Evolutionary conservation across 1,140 invertebrate species (phyloP), one percentile per base, ranked within the genome.

Genomic region (Philopotamus ludificatus): DNA sequence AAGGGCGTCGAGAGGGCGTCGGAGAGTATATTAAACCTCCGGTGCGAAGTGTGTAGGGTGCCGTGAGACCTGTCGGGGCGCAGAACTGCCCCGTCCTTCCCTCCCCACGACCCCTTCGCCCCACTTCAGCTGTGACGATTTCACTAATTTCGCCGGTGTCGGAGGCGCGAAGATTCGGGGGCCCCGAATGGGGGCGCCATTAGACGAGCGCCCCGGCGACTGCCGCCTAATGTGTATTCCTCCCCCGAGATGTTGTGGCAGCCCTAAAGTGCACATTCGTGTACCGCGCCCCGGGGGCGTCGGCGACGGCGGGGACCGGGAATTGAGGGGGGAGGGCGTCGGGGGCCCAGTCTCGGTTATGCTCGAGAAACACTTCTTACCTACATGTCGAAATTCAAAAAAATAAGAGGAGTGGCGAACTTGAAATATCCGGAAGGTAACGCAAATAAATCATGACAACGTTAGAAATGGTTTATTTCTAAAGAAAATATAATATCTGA

Each of bases 191-290:
- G 60, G 2, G 60, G 21, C 45, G 54, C 25, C 34, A 44, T 44
- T 12, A 44, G 42, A 41, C 25, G 41, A 42, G 44, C 1, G 16
- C 53, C 39, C 39, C 21, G 22, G 39, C 21, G 53, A 28, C 4
- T 21, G 20, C 3, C 49, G n/a, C 61, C 26, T 51, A 63, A 53
- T 55, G 63, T 57, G 63, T 65, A 57, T 57, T 55, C 63, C 63
- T 57, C 63, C 51, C 63, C 51, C 25, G 63, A 57, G 63, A 57
- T 65, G 63, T 65, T 65, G 63, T 39, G 61, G 60, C 23, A 21
- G 50, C 53, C 61, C 66, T 61, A 67, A 67, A 67, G 66, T 67
- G 66, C 66, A 63, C 66, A 67, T 67, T 63, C 66, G 55, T 67
- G 66, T 67, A 63, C 66, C 54, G 34, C 61, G 21, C n/a, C 20